Evolutionary conservation across 2,113 vertebrate genomes (phyloP), one percentile per base, ranked within the genome.

Genomic region (Muntiacus reevesi): DNA sequence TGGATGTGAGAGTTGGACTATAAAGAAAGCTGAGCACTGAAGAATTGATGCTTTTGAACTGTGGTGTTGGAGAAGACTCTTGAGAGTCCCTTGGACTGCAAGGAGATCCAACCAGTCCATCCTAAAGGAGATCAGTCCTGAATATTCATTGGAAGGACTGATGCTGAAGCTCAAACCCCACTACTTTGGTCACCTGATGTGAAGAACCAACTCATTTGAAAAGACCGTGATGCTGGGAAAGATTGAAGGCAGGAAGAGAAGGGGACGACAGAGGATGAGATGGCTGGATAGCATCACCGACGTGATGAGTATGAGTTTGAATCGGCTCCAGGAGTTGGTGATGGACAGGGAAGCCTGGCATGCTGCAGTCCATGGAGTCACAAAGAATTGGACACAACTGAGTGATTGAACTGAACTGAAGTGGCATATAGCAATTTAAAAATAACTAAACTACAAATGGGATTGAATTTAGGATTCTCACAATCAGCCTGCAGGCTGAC

Each of bases 261-360:
- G n/a, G 64, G 64, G n/a, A 71, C 0, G 2, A 12, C n/a, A 71
- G 64, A 71, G 17, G 64, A 67, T 67, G 33, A 21, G 64, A 67
- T 67, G 64, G 64, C 19, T 67, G 64, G 64, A 71, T 36, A 19
- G n/a, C n/a, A 71, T 71, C n/a, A 36, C 64, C 23, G 0, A 71
- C 0, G 1, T 0, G 0, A 36, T 23, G 64, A 19, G 10, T 71
- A 40, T 71, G n/a, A 71, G n/a, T 71, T 71, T 71, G n/a, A 23
- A n/a, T 23, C 23, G 19, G 19, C 67, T 40, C 9, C 0, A 0
- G 67, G 1, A 40, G 19, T 71, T 71, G 19, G n/a, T 71, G n/a
- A 71, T 36, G 19, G 64, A 40, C n/a, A 21, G 9, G 64, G 64
- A 71, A 36, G 64, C n/a, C n/a, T 71, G 67, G 67, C 11, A 23